Evolutionary conservation across 1,140 invertebrate genomes (phyloP), one percentile per base, ranked within the genome.

Genomic region (Carcinoscorpius rotundicauda): DNA sequence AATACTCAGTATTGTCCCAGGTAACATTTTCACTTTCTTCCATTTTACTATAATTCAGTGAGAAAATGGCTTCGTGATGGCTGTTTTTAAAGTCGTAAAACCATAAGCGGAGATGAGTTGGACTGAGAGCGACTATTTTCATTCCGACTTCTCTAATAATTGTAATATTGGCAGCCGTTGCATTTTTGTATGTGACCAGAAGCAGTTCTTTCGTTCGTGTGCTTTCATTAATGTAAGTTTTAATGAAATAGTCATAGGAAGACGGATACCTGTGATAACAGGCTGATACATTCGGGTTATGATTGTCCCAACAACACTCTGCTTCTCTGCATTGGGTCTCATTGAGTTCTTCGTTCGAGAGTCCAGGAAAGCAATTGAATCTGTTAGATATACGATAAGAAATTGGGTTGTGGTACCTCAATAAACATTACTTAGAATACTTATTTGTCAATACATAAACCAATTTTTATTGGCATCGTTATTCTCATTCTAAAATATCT

Each of bases 191-290:
- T 50, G 10, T 11, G 49, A 10, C 49, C 4, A 50, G 48, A 11
- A 50, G 5, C 52, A 52, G 4, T 51, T 29, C 29, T 29, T 29
- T 29, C 2, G 29, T 29, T 4, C 51, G 4, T n/a, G 8, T 5
- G 6, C 10, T 51, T 51, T 51, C 60, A 61, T 4, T 52, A 10
- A 6, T 61, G n/a, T 11, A 8, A 29, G 29, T 3, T 10, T 59
- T 3, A 59, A 49, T 61, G 3, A 5, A 6, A 49, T 61, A 61
- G 52, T 6, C 4, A 4, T 61, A 10, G 4, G 5, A 6, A n/a
- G 60, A 52, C 6, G 60, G 60, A 6, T 51, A 49, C 11, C 9
- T n/a, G 29, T 61, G 60, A 51, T 52, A 61, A 51, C 60, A 61
- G 10, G 10, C 9, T 8, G 59, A 49, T 5, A 60, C 9, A 4